Base-by-base conservation (phyloP, 2,888 invertebrate genomes). In the Chrysotoxum bicinctum region DNA sequence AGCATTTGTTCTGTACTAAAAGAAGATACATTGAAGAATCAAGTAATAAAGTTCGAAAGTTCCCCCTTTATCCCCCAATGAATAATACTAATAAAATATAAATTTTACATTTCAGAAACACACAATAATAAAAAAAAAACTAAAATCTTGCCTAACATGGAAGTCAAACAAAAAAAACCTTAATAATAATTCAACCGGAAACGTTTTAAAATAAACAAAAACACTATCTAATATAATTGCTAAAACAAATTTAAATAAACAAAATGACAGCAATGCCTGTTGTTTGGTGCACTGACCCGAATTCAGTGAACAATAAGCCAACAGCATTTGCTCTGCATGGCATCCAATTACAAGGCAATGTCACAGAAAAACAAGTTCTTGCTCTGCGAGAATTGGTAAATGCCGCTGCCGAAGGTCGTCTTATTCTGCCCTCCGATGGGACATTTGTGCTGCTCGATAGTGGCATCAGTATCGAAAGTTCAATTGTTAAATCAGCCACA, bases 261-360 rank as follows among this genome's bases (percentile, higher is more conserved):
- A 88, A 90, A 80, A 92, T 92, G 92, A 89, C 92, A 85, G 89
- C 91, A 87, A 92, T 91, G 90, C 92, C 92, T 43, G 92, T 92
- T 66, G 92, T 92, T 66, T 92, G 92, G 92, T 92, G 92, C 87
- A 90, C 92, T 85, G 92, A 92, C 89, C 91, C 92, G 43, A 92
- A 92, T 87, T 92, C 92, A 89, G 91, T 90, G 58, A 92, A 90
- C 88, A 91, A 91, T 78, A 91, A 92, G 80, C 92, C 92, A 21
- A 91, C 91, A 35, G 92, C 92, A 60, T 92, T 92, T 87, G 91
- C 92, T 48, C 88, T 92, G 43, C 92, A 92, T 75, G 92, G 92
- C 74, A 92, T 92, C 30, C 92, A 92, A 81, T 87, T 92, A 84
- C 92, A 92, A 89, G 92, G 92, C 10, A 92, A 92, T 88, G 91